These are phyloP conservation scores for Calameuta pallipes DNA, from an alignment of 2,888 invertebrate species.

Conservation along the genomic window DNA sequence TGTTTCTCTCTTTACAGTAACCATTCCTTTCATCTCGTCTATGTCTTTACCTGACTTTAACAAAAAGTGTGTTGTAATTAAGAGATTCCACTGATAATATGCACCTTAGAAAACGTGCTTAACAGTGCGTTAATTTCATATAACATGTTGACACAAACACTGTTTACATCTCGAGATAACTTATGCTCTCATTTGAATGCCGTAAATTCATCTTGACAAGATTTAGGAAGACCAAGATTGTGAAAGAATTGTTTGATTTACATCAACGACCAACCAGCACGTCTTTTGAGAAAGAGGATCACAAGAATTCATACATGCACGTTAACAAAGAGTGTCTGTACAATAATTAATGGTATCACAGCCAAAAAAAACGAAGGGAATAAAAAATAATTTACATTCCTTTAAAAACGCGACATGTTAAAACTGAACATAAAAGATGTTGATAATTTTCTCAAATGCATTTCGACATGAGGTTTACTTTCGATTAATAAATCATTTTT, in stretches of 20 bases:
- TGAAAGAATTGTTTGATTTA: conserved; percentile 9
- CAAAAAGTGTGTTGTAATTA: conserved; percentile 40
- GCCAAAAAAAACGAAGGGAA: too few species aligned
- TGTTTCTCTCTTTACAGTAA: background rate
- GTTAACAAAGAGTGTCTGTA: background rate
- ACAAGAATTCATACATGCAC: background rate
- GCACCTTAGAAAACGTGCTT: background rate
- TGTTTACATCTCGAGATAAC: conserved; percentile 26
- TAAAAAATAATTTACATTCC: too few species aligned
- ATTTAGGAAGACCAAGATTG: conserved; percentile 32
- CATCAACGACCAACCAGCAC: background rate
- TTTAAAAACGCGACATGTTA: too few species aligned
- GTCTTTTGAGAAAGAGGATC: too few species aligned
- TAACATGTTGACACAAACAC: conserved; percentile 37
- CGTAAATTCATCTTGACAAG: conserved; percentile 43
- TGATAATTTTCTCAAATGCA: too few species aligned
- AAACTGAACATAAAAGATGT: too few species aligned
- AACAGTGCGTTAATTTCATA: conserved; percentile 26
- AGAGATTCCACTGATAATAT: conserved; percentile 11
- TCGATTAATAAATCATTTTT: too few species aligned
- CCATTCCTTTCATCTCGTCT: background rate
- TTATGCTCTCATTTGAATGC: conserved; percentile 30
- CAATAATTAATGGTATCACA: too few species aligned
- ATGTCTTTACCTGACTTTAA: too few species aligned
- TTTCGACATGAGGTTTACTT: too few species aligned